Evolutionary conservation across 2,888 invertebrate species (phyloP), one percentile per base, ranked within the genome.

Genomic region (Catocala fraxini): DNA sequence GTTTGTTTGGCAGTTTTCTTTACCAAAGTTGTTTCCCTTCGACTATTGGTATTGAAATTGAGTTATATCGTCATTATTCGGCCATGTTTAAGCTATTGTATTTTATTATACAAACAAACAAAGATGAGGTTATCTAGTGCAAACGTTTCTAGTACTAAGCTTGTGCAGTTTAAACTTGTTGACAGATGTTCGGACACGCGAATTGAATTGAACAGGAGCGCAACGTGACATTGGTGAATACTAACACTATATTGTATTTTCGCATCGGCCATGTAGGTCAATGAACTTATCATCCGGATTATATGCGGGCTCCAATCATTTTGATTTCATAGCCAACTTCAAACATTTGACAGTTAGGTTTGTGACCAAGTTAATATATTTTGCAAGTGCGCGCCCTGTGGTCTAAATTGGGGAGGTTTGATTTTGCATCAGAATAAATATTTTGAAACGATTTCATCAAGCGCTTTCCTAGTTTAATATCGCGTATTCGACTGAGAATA

Each of bases 1-100:
- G 63, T 63, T 72, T 61, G 61, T 55, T 48, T 45, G 43, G 71
- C 72, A 46, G 51, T 66, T 71, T 71, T 75, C 63, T 75, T 67
- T 60, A 66, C 42, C 60, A 49, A 71, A 75, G 68, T 75, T 70
- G 67, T 71, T 71, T 62, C 56, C 60, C 68, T 75, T 75, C 58
- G 60, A 63, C 75, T 63, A 75, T 71, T 48, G 11, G 25, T 9
- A 66, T 71, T 67, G 35, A 12, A 35, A 34, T 54, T 33, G 15
- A 25, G n/a, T 45, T 45, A 45, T 45, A 15, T 45, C 6, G 12
- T 45, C 6, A 13, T 45, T 45, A 45, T 39, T 39, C 35, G 2
- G 35, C 35, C 6, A 39, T 39, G 7, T 39, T 39, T 7, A 39
- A 7, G 35, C 7, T 46, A 13, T 46, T 46, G 12, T 15, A 15